phyloP scores from a whole-genome alignment of 2,113 vertebrate species.

The Mixornis gularis region DNA sequence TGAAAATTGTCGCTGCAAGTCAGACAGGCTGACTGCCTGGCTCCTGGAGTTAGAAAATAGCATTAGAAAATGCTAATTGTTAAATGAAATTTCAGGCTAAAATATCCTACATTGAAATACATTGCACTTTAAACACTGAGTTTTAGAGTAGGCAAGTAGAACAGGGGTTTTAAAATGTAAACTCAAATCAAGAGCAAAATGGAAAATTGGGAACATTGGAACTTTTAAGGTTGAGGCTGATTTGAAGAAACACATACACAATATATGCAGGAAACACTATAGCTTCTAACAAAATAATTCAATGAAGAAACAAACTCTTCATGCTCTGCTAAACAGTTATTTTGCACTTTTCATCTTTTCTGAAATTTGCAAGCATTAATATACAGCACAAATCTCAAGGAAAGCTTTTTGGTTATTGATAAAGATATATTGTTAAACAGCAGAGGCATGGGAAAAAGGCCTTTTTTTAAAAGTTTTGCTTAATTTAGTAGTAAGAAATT shows the following conservation, averaged over 20 bases:
- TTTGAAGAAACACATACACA: not conserved
- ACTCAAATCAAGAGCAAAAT: not conserved
- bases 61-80: conserved; percentile 68
- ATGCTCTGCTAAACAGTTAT: not conserved
- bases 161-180: not conserved
- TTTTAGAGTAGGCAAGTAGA: not conserved
- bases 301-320: not conserved
- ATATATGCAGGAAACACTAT: not conserved
- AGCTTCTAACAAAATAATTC: not conserved
- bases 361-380: not conserved
- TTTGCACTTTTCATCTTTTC: not conserved
- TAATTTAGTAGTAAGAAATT: not conserved
- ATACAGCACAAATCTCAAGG: not conserved
- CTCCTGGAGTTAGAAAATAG: conserved; percentile 60
- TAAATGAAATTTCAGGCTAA: conserved; percentile 67
- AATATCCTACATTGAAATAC: conserved; percentile 43
- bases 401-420: not conserved
- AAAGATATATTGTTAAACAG: not conserved
- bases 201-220: not conserved
- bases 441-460: fast-evolving
- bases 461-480: not conserved
- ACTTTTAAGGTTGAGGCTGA: not conserved
- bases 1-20: conserved; percentile 67
- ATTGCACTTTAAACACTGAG: conserved; percentile 1
- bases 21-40: conserved; percentile 65